Conservation (phyloP, 2,888 invertebrate genomes). For the Blastobasis adustella region DNA sequence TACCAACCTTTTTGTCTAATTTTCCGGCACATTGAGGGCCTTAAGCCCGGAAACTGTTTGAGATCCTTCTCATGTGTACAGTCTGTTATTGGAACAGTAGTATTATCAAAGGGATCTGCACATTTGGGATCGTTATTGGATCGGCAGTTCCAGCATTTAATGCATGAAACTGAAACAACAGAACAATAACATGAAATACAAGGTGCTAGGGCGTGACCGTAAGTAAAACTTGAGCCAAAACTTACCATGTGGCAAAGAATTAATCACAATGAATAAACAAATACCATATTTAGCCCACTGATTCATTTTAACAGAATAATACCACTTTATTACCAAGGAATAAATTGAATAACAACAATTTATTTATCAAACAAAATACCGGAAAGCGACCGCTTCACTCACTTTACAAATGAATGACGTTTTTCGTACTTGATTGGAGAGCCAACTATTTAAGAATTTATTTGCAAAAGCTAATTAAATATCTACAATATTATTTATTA, state of each 20-base stretch:
- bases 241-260: slow-evolving; percentile 29
- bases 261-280: slow-evolving; percentile 20
- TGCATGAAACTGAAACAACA: slow-evolving; percentile 71
- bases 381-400: no score
- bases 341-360: no score
- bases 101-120: slow-evolving; percentile 93
- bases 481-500: no score
- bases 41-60: slow-evolving; percentile 79
- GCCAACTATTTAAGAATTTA: no score
- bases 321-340: no score
- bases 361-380: no score
- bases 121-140: slow-evolving; percentile 93
- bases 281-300: slow-evolving; percentile 13
- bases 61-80: slow-evolving; percentile 78
- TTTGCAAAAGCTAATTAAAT: no score
- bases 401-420: no score
- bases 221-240: slow-evolving; percentile 1
- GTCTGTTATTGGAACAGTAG: slow-evolving; percentile 89
- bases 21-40: slow-evolving; percentile 92
- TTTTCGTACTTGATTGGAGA: no score
- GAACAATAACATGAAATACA: slow-evolving; percentile 3
- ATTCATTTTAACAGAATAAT: slow-evolving; percentile 5
- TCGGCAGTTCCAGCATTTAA: slow-evolving; percentile 94
- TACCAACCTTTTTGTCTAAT: slow-evolving; percentile 88
- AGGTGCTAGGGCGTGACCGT: slow-evolving; percentile 43